Conservation (phyloP, 2,797 vertebrate genomes). For the Acanthurus tractus region DNA sequence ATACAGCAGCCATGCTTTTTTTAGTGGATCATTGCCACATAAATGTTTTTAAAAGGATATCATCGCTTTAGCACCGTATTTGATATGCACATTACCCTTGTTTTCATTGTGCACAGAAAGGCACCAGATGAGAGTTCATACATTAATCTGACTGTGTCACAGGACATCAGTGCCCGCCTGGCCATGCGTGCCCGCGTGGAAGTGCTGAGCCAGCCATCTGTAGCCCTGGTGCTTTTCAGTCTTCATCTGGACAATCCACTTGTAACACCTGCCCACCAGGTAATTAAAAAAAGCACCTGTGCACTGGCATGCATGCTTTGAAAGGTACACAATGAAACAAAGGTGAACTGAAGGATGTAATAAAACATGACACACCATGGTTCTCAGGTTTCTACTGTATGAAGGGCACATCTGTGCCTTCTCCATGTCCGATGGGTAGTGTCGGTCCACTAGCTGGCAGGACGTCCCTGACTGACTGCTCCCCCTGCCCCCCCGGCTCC, state of each 20-base stretch:
- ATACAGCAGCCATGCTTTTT: slow-evolving; percentile 18
- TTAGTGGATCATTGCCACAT: neutral
- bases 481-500: slow-evolving; percentile 85
- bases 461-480: slow-evolving; percentile 75
- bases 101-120: slow-evolving; percentile 5
- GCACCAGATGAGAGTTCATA: slow-evolving; percentile 7
- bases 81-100: neutral
- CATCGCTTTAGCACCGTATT: neutral
- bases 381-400: slow-evolving; percentile 84
- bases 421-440: slow-evolving; percentile 79
- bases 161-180: slow-evolving; percentile 86
- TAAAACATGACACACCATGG: slow-evolving; percentile 1
- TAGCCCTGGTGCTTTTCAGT: slow-evolving; percentile 88
- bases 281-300: slow-evolving; percentile 55
- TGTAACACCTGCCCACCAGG: slow-evolving; percentile 83
- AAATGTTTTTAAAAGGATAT: slow-evolving; percentile 6
- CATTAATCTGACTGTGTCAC: slow-evolving; percentile 43
- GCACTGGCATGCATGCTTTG: neutral
- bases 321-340: neutral
- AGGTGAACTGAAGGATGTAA: neutral
- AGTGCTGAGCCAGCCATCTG: slow-evolving; percentile 84
- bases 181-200: slow-evolving; percentile 80
- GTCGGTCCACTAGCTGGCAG: slow-evolving; percentile 69
- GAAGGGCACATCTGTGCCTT: slow-evolving; percentile 73
- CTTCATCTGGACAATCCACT: slow-evolving; percentile 80